Percentiles rank a stretch among this genome's conserved stretches.
These are phyloP conservation scores for Chelon labrosus DNA, from an alignment of 2,797 vertebrate genomes.

Conservation along the genomic window DNA sequence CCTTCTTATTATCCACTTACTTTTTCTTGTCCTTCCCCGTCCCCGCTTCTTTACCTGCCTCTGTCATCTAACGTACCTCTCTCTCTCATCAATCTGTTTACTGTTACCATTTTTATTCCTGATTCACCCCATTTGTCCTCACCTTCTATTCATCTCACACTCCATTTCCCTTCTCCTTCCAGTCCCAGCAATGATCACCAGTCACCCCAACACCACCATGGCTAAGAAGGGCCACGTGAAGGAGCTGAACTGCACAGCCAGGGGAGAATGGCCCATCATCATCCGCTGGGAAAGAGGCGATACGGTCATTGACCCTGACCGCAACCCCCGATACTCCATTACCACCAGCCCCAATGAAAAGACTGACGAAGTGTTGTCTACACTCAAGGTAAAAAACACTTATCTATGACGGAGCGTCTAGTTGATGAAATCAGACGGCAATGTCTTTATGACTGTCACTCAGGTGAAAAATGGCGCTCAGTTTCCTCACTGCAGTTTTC, in stretches of 20 bases:
- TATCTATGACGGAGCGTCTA: slow-evolving; percentile 11
- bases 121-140: slow-evolving; percentile 29
- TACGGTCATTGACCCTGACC: slow-evolving; percentile 97
- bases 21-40: slow-evolving; percentile 11
- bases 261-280: slow-evolving; percentile 97
- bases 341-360: slow-evolving; percentile 96
- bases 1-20: slow-evolving; percentile 54
- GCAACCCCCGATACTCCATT: slow-evolving; percentile 95
- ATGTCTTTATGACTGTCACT: slow-evolving; percentile 24
- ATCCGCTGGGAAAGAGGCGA: slow-evolving; percentile 99
- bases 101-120: slow-evolving; percentile 33
- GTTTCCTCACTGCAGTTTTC: slow-evolving; percentile 2
- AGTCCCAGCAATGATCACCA: slow-evolving; percentile 99
- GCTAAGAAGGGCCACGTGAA: slow-evolving; percentile 97
- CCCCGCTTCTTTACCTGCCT: slow-evolving; percentile 7
- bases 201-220: slow-evolving; percentile 98
- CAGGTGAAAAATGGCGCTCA: slow-evolving; percentile 21
- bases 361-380: slow-evolving; percentile 96
- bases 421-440: slow-evolving; percentile 45
- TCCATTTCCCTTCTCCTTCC: slow-evolving; percentile 43
- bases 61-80: slow-evolving; percentile 30
- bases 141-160: slow-evolving; percentile 42
- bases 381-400: slow-evolving; percentile 89
- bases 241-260: slow-evolving; percentile 97
- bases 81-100: slow-evolving; percentile 55